Percentiles rank a stretch among this genome's conserved stretches.
Evolutionary conservation across 35 echinoderm and acorn worm species (phyloP).

Genomic region (Acanthaster planci): DNA sequence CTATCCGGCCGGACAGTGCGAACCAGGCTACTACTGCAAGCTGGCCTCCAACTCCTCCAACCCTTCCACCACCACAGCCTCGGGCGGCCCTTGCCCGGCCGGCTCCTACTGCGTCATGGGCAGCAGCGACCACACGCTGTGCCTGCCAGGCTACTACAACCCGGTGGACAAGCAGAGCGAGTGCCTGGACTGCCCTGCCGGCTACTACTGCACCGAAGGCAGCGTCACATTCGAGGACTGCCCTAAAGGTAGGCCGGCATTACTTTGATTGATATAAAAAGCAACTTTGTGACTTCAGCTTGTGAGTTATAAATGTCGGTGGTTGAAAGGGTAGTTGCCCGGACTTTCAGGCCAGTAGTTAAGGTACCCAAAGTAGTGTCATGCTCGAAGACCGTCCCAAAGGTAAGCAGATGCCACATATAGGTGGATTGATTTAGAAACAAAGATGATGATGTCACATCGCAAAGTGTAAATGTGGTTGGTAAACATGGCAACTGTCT

Average conservation of each 20-base stretch:
- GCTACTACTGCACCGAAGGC: slow-evolving; percentile 67
- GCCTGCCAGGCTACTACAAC: slow-evolving; percentile 76
- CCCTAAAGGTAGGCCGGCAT: slow-evolving; percentile 60
- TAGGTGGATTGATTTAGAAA: slow-evolving; percentile 7
- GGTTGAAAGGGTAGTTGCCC: too few species aligned
- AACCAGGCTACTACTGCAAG: slow-evolving; percentile 83
- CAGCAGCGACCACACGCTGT: slow-evolving; percentile 70
- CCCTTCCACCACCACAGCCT: slow-evolving; percentile 51
- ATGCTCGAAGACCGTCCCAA: slow-evolving; percentile 71
- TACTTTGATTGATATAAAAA: not conserved
- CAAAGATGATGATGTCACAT: slow-evolving; percentile 20
- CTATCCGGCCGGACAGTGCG: slow-evolving; percentile 81
- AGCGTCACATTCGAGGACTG: slow-evolving; percentile 67
- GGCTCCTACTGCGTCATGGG: slow-evolving; percentile 80
- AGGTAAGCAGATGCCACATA: too few species aligned
- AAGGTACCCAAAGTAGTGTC: slow-evolving; percentile 62
- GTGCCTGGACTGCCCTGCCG: slow-evolving; percentile 89
- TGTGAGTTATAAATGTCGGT: too few species aligned
- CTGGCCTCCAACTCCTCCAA: slow-evolving; percentile 88
- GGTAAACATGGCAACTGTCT: slow-evolving; percentile 78
- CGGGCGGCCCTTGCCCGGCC: slow-evolving; percentile 83
- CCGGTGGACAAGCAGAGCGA: slow-evolving; percentile 76
- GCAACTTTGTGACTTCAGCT: too few species aligned
- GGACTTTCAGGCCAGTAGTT: slow-evolving; percentile 68
- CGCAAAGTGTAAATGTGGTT: slow-evolving; percentile 79